Percentiles rank a stretch among this genome's conserved stretches.
Conservation (phyloP, 1,140 invertebrate species). For the Diprion similis region DNA sequence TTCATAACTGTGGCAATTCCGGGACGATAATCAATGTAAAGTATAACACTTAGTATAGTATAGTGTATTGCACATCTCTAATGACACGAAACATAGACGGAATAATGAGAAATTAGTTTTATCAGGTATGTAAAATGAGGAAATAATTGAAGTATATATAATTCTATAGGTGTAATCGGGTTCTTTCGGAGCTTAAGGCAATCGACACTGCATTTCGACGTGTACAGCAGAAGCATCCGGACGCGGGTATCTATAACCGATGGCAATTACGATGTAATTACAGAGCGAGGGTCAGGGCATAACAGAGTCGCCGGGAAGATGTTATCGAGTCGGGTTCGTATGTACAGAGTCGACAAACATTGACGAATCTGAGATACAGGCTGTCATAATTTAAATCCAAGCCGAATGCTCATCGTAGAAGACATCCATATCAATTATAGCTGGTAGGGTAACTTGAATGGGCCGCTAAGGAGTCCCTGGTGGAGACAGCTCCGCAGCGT, state of each 20-base stretch:
- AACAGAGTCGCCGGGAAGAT: background rate
- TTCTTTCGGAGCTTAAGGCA: too few species aligned
- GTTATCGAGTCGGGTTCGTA: background rate
- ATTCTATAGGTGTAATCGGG: too few species aligned
- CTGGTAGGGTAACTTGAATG: constrained; percentile 38
- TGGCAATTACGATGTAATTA: background rate
- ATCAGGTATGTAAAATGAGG: too few species aligned
- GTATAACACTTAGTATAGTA: too few species aligned
- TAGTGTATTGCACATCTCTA: too few species aligned
- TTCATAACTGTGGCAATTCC: too few species aligned
- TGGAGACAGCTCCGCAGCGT: constrained; percentile 46
- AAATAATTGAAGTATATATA: too few species aligned
- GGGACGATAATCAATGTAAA: too few species aligned
- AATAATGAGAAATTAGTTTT: too few species aligned
- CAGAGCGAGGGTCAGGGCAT: background rate
- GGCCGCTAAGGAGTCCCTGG: constrained; percentile 18
- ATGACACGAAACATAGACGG: too few species aligned
- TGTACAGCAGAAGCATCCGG: too few species aligned
- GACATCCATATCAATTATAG: constrained; percentile 63
- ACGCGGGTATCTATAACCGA: background rate
- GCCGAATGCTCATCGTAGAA: constrained; percentile 35
- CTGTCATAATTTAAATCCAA: constrained; percentile 2
- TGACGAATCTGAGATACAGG: background rate
- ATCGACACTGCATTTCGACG: too few species aligned
- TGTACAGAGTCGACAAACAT: background rate